A percentile compares a stretch with the other conserved stretches of the same genome.
Conservation (phyloP, 2,888 invertebrate genomes). For the Pheosia gnoma region DNA sequence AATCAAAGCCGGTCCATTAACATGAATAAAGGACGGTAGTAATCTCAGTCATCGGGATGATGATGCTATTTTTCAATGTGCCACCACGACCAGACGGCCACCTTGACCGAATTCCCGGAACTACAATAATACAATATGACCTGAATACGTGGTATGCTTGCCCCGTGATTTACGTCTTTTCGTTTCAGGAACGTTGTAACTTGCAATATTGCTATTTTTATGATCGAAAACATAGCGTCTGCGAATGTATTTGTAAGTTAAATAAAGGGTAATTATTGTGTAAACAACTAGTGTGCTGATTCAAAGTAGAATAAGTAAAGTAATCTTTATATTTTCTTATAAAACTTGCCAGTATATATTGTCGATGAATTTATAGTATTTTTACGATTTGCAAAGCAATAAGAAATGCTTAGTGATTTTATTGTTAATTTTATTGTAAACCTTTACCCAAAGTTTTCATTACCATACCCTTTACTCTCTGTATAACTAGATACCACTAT, state of each 20-base stretch:
- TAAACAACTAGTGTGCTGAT: background rate
- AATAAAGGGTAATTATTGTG: slow-evolving; percentile 6
- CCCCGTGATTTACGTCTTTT: slow-evolving; percentile 34
- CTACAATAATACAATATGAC: slow-evolving; percentile 44
- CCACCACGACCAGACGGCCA: slow-evolving; percentile 16
- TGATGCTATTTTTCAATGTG: slow-evolving; percentile 33
- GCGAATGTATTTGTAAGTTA: slow-evolving; percentile 23
- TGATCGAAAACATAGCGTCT: slow-evolving; percentile 16
- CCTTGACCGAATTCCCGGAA: slow-evolving; percentile 52
- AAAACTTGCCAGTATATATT: no score
- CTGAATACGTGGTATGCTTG: slow-evolving; percentile 47
- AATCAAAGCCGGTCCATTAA: no score
- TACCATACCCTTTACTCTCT: no score
- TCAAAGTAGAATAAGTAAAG: background rate
- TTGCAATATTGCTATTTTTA: slow-evolving; percentile 32
- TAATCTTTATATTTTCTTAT: no score
- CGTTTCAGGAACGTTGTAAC: slow-evolving; percentile 30
- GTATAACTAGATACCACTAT: no score
- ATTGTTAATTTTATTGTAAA: no score
- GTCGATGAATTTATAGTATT: no score
- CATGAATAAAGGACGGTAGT: background rate
- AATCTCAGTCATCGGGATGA: slow-evolving; percentile 7
- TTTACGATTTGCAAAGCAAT: no score
- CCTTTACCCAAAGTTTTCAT: no score
- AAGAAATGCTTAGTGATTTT: no score